A percentile compares a stretch with the other conserved stretches of the same genome.
phyloP scores from a whole-genome alignment of 2,797 vertebrate genomes.

The Hyperoplus lanceolatus region DNA sequence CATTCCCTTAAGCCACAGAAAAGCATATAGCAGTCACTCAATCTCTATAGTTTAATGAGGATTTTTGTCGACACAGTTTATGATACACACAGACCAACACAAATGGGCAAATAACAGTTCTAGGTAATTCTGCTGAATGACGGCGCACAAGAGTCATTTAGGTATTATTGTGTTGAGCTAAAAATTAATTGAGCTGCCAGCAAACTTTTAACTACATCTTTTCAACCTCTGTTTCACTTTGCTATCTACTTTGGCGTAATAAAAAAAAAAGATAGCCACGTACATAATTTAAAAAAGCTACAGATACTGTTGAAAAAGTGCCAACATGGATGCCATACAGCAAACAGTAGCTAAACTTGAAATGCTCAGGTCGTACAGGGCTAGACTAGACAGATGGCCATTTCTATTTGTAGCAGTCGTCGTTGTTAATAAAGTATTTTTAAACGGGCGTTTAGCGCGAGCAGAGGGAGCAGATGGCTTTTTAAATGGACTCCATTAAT shows the following conservation, averaged over 20 bases:
- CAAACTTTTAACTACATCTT: slow-evolving; percentile 56
- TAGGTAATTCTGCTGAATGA: slow-evolving; percentile 30
- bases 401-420: slow-evolving; percentile 80
- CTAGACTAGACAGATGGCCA: slow-evolving; percentile 83
- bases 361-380: slow-evolving; percentile 70
- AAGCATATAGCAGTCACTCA: slow-evolving; percentile 61
- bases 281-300: slow-evolving; percentile 49
- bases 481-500: slow-evolving; percentile 88
- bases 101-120: slow-evolving; percentile 15
- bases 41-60: slow-evolving; percentile 67
- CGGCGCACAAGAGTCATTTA: slow-evolving; percentile 39
- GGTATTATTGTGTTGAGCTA: slow-evolving; percentile 58
- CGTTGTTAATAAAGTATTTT: slow-evolving; percentile 88
- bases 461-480: slow-evolving; percentile 86
- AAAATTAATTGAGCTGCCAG: slow-evolving; percentile 30
- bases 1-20: slow-evolving; percentile 64
- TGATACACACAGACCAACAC: slow-evolving; percentile 39
- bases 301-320: slow-evolving; percentile 47
- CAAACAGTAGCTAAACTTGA: slow-evolving; percentile 74
- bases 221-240: slow-evolving; percentile 57
- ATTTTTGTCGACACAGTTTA: slow-evolving; percentile 58
- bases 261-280: neutral
- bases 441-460: slow-evolving; percentile 85
- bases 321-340: slow-evolving; percentile 58
- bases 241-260: slow-evolving; percentile 2